These are phyloP conservation scores for Carettochelys insculpta DNA, from an alignment of 2,113 vertebrate genomes.

Conservation along the genomic window DNA sequence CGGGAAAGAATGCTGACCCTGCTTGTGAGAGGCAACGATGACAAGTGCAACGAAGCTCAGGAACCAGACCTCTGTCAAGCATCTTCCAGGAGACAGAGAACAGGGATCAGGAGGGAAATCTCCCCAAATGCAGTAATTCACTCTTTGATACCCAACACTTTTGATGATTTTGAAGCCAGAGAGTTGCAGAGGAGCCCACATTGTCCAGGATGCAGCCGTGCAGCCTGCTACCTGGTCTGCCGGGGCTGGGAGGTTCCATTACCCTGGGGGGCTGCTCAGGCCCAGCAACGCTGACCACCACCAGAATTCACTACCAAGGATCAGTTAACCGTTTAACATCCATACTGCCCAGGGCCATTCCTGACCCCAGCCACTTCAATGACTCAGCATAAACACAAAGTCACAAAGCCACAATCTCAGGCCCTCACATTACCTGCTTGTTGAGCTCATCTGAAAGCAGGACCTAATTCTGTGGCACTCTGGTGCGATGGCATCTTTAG, in stretches of 20 bases:
- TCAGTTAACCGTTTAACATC: no score
- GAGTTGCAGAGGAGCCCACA: not conserved
- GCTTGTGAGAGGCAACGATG: not conserved
- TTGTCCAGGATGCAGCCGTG: not conserved
- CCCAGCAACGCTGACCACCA: no score
- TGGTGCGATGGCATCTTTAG: not conserved
- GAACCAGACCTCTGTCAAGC: not conserved
- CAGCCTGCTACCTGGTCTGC: no score
- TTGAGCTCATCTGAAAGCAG: not conserved
- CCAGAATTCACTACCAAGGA: no score
- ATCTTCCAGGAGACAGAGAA: not conserved
- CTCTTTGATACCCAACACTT: not conserved
- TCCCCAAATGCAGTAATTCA: rapidly evolving
- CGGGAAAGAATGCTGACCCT: not conserved
- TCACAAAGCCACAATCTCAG: not conserved
- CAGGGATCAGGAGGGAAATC: not conserved
- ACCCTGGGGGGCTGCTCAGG: no score
- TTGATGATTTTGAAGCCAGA: not conserved
- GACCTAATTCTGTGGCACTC: not conserved
- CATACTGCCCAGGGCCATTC: not conserved
- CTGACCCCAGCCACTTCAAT: not conserved
- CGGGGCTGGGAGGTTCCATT: no score
- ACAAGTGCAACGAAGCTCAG: rapidly evolving
- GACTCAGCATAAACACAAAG: not conserved
- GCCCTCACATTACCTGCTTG: not conserved